Percentiles rank a stretch among this genome's conserved stretches.
Evolutionary conservation across 2,113 vertebrate species (phyloP).

Genomic region (Gymnogyps californianus): DNA sequence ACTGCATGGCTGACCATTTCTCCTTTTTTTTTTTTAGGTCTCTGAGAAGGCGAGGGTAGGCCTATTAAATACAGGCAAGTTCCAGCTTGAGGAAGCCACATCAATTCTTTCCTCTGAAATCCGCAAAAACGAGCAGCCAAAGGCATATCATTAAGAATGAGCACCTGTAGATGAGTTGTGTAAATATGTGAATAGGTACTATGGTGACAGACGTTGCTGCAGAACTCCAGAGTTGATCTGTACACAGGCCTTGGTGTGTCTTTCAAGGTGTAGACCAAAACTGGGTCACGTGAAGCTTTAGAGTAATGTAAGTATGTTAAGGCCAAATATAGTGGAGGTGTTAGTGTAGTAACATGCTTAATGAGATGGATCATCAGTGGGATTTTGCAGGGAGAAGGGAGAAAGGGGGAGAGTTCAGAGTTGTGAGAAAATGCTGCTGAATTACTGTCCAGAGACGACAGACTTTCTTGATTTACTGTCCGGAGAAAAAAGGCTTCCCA

Average conservation of each 20-base stretch:
- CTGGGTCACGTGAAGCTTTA: not conserved
- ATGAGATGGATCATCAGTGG: not conserved
- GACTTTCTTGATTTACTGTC: not conserved
- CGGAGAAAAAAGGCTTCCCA: not conserved
- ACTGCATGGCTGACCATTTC: not conserved
- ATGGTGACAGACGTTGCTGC: not conserved
- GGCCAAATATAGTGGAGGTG: not conserved
- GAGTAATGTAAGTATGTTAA: not conserved
- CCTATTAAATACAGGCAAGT: not conserved
- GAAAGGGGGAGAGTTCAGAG: not conserved
- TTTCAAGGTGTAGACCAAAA: not conserved
- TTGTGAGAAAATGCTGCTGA: not conserved
- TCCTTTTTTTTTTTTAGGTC: not conserved
- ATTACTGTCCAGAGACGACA: not conserved
- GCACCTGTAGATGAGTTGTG: not conserved
- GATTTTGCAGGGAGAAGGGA: conserved; percentile 10
- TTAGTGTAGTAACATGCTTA: not conserved
- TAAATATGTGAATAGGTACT: not conserved
- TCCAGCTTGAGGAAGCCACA: not conserved
- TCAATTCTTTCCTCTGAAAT: not conserved
- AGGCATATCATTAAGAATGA: not conserved
- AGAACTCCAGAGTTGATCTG: not conserved
- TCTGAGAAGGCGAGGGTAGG: not conserved
- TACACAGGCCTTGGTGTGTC: not conserved
- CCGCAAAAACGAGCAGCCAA: not conserved